Conservation (phyloP, 2,797 vertebrate genomes). For the Chelidonichthys spinosus region DNA sequence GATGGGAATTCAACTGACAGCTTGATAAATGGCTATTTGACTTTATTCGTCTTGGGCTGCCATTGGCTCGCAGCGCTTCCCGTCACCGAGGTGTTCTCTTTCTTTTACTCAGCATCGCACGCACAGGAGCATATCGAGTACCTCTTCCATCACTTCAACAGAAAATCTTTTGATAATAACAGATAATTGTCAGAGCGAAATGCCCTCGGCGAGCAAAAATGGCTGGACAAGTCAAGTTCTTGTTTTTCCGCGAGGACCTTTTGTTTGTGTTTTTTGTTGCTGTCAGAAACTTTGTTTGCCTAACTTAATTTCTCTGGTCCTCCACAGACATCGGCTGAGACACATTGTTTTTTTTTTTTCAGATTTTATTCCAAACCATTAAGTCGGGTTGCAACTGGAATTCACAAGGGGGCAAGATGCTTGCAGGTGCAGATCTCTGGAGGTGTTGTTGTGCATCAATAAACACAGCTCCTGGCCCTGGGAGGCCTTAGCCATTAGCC, state of each 20-base stretch:
- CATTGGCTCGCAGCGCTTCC: slow-evolving; percentile 54
- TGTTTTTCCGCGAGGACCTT: slow-evolving; percentile 31
- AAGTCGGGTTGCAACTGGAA: slow-evolving; percentile 35
- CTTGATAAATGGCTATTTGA: slow-evolving; percentile 77
- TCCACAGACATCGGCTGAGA: slow-evolving; percentile 33
- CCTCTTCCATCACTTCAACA: slow-evolving; percentile 70
- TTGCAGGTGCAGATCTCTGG: slow-evolving; percentile 63
- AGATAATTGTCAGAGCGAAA: slow-evolving; percentile 56
- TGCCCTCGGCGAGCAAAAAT: slow-evolving; percentile 29
- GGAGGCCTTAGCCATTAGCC: slow-evolving; percentile 64
- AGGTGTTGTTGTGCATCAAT: slow-evolving; percentile 73
- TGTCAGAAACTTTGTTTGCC: slow-evolving; percentile 46
- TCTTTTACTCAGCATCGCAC: slow-evolving; percentile 69
- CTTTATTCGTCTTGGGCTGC: slow-evolving; percentile 76
- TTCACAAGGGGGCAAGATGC: slow-evolving; percentile 38
- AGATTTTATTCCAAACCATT: slow-evolving; percentile 60
- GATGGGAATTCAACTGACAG: slow-evolving; percentile 77
- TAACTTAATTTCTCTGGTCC: slow-evolving; percentile 34
- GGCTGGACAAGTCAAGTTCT: slow-evolving; percentile 30
- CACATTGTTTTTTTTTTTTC: slow-evolving; percentile 27
- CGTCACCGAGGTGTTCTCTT: slow-evolving; percentile 70
- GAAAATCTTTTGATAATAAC: slow-evolving; percentile 74
- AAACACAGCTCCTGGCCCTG: slow-evolving; percentile 63
- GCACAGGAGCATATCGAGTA: slow-evolving; percentile 61
- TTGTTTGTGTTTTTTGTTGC: slow-evolving; percentile 13